Base-by-base conservation (phyloP, 2,113 vertebrate species). In the Ctenodactylus gundi region DNA sequence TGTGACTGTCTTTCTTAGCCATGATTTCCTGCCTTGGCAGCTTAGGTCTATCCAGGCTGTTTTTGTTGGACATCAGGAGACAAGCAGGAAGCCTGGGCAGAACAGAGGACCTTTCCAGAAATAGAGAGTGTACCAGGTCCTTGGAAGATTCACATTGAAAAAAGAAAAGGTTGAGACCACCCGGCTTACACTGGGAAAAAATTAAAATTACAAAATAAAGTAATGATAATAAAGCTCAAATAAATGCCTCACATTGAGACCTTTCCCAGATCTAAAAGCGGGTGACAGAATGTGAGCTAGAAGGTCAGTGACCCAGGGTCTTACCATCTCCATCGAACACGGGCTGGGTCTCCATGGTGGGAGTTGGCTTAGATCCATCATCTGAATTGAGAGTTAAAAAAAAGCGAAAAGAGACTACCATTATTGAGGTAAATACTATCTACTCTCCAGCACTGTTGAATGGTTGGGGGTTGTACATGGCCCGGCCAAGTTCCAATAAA, bases 351-450 rank as follows among this genome's bases (percentile, higher is more conserved):
- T 99, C 99, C 99, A 99, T 98, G 75, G 99, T 99, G 95, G 99
- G 99, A 0, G 99, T 99, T 20, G 99, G 99, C 97, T 99, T 99
- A 67, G 98, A 99, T 93, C 99, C 99, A 0, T 99, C 99, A 98
- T 99, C 99, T 99, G 99, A 99, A 98, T 99, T 99, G 90, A 99
- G 99, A 55, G 99, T 99, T 98, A 99, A 98, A 99, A 99, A 99
- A 98, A 99, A 99, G 97, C 98, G 99, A 99, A 99, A 99, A 98
- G 99, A 99, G 98, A 99, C 99, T 99, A 99, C 99, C 99, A 99
- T 99, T 99, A 99, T 99, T 99, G 99, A 99, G 99, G 99, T 99
- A 99, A 99, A 99, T 99, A 99, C 99, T 99, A 99, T 99, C 99
- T 99, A 99, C 99, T 99, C 99, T 99, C 99, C 99, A 99, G 99